These are phyloP conservation scores for Verasper variegatus DNA, from an alignment of 2,113 vertebrate genomes.

Conservation along the genomic window DNA sequence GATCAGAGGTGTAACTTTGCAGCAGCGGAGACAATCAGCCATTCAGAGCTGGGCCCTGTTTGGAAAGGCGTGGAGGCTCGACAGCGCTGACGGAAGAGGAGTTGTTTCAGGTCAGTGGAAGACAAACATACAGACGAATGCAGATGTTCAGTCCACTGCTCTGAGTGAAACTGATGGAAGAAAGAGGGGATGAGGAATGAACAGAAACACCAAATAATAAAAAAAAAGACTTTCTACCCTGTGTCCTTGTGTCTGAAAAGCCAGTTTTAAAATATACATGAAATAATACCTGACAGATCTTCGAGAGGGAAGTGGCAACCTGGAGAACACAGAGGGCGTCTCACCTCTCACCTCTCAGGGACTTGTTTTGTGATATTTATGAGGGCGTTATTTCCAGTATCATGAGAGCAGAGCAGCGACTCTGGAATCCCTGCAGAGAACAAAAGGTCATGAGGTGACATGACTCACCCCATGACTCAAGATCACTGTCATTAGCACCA, in stretches of 20 bases:
- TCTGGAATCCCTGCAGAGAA: constrained; percentile 2
- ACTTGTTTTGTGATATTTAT: too few relatives aligned
- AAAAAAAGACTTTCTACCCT: background rate
- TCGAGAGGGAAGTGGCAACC: too few relatives aligned
- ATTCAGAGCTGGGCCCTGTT: constrained; percentile 56
- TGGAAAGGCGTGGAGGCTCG: constrained; percentile 33
- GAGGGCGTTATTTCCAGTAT: background rate
- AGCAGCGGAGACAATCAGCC: constrained; percentile 53
- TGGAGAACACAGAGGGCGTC: too few relatives aligned
- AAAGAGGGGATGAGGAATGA: background rate
- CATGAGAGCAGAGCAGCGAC: constrained; percentile 3
- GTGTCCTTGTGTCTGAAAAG: too few relatives aligned
- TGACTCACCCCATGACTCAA: constrained; percentile 41
- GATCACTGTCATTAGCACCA: background rate
- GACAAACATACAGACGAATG: constrained; percentile 24
- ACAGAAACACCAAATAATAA: constrained; percentile 2
- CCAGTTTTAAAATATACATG: too few relatives aligned
- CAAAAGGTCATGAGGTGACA: constrained; percentile 2
- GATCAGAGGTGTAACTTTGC: constrained; percentile 38
- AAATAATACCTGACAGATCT: too few relatives aligned
- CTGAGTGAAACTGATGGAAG: background rate
- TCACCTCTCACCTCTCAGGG: too few relatives aligned
- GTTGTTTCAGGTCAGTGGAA: constrained; percentile 52
- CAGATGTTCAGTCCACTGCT: constrained; percentile 50
- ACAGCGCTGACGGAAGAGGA: constrained; percentile 40